These are phyloP conservation scores for Plectrocnemia conspersa DNA, from an alignment of 1,140 invertebrate genomes.

Conservation along the genomic window DNA sequence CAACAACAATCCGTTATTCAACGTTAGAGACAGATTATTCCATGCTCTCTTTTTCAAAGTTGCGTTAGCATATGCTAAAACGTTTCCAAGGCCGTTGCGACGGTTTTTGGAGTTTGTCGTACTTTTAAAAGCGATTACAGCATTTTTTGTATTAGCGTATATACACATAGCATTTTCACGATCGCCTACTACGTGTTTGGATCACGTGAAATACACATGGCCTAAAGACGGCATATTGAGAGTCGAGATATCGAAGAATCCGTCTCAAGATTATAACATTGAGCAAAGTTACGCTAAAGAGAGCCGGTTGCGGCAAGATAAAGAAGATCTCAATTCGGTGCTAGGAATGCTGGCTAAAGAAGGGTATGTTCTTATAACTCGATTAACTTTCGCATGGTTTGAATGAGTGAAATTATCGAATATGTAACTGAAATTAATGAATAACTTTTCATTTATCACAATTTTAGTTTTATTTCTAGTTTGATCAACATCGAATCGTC, in stretches of 20 bases:
- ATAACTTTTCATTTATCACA: neutral
- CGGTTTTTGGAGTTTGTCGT: constrained; percentile 88
- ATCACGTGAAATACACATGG: constrained; percentile 86
- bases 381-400: neutral
- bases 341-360: constrained; percentile 63
- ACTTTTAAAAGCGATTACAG: constrained; percentile 81
- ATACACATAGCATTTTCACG: constrained; percentile 92
- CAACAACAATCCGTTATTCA: constrained; percentile 69
- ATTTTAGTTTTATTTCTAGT: constrained; percentile 42
- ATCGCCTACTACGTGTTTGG: constrained; percentile 88
- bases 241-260: constrained; percentile 88
- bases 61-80: constrained; percentile 82
- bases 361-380: constrained; percentile 50
- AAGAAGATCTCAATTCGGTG: constrained; percentile 61
- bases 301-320: constrained; percentile 63
- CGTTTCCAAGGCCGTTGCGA: constrained; percentile 80
- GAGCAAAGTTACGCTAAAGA: constrained; percentile 80
- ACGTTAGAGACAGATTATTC: constrained; percentile 89
- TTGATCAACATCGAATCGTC: constrained; percentile 69
- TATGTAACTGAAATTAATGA: neutral
- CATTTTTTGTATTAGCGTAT: constrained; percentile 89
- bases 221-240: constrained; percentile 91
- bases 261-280: constrained; percentile 66
- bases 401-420: neutral
- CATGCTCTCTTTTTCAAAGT: constrained; percentile 91